phyloP scores from a whole-genome alignment of 2,888 invertebrate genomes.

The Scelioninae gen. 1 region DNA sequence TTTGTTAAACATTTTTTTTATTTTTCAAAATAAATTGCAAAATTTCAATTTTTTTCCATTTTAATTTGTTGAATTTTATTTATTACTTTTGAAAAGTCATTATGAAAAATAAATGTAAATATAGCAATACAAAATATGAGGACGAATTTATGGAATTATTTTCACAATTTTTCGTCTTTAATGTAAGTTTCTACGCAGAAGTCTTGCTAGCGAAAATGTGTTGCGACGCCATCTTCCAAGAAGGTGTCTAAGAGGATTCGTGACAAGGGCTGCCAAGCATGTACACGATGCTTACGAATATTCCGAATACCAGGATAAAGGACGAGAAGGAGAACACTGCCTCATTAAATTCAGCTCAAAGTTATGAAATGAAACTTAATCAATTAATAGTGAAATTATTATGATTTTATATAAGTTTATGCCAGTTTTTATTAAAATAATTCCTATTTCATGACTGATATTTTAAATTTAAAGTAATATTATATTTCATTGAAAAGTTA shows the following conservation, averaged over 20 bases:
- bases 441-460: too few species aligned
- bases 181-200: constrained; percentile 29
- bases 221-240: constrained; percentile 47
- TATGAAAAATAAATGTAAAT: background rate
- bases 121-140: too few species aligned
- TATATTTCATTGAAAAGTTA: too few species aligned
- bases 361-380: constrained; percentile 50
- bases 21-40: too few species aligned
- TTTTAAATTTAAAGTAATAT: too few species aligned
- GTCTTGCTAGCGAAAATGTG: constrained; percentile 39
- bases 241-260: constrained; percentile 65
- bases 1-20: too few species aligned
- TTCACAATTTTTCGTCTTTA: constrained; percentile 28
- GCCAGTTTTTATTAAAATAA: too few species aligned
- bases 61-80: too few species aligned
- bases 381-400: constrained; percentile 12
- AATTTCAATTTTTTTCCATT: too few species aligned
- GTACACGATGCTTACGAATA: constrained; percentile 77
- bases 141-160: constrained; percentile 10
- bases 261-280: constrained; percentile 74
- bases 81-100: too few species aligned
- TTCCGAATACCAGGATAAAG: constrained; percentile 75
- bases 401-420: background rate
- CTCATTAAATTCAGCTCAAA: constrained; percentile 75
- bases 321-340: constrained; percentile 77